Conservation (phyloP, 2,113 vertebrate genomes). For the Ardeotis arabs region DNA sequence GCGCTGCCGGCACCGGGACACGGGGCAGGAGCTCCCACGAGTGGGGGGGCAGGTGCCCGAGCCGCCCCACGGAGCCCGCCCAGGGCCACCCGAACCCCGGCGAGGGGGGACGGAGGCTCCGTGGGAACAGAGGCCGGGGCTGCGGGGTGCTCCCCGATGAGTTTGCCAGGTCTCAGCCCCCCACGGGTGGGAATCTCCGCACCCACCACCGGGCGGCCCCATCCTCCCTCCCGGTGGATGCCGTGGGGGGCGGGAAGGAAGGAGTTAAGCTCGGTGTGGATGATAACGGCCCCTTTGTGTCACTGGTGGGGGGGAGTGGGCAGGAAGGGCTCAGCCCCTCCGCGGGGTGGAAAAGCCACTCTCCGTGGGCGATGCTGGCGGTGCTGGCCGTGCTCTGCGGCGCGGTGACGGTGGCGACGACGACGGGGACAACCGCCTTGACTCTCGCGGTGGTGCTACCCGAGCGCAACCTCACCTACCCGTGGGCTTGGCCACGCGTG, state of each 20-base stretch:
- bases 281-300: not conserved
- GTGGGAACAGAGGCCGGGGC: no score
- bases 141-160: not conserved
- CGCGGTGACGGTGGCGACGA: not conserved
- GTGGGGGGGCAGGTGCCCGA: no score
- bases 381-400: conserved; percentile 24
- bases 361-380: conserved; percentile 33
- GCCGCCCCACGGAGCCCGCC: no score
- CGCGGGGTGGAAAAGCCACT: not conserved
- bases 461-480: conserved; percentile 84
- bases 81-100: no score
- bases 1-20: not conserved
- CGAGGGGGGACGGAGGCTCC: no score
- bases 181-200: not conserved
- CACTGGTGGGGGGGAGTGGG: not conserved
- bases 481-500: conserved; percentile 93
- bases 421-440: conserved; percentile 50
- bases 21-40: not conserved
- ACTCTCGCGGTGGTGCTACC: conserved; percentile 89
- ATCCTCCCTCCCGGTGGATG: not conserved
- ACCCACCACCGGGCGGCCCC: not conserved
- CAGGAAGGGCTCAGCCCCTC: not conserved
- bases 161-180: not conserved
- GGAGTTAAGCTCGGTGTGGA: not conserved
- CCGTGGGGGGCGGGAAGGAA: not conserved